These are phyloP conservation scores for Eulacestoma nigropectus DNA, from an alignment of 2,113 vertebrate genomes.

Conservation along the genomic window DNA sequence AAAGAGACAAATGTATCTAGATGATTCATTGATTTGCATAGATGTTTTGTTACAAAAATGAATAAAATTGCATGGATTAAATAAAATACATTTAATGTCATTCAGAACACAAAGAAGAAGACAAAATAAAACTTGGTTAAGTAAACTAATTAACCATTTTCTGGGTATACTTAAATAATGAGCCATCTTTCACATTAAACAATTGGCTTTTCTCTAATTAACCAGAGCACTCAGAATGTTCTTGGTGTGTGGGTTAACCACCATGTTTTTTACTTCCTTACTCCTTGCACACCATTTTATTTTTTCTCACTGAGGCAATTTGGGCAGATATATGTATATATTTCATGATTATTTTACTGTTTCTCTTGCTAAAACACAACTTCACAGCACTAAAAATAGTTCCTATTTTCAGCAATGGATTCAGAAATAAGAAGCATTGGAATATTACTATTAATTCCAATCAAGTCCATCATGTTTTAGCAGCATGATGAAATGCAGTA, in stretches of 20 bases:
- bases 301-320: background rate
- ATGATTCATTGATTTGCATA: constrained; percentile 49
- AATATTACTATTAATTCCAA: background rate
- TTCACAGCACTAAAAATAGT: background rate
- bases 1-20: constrained; percentile 56
- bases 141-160: constrained; percentile 72
- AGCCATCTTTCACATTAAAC: constrained; percentile 38
- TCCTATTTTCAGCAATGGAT: background rate
- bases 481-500: background rate
- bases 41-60: constrained; percentile 55
- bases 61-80: constrained; percentile 55
- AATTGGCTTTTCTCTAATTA: constrained; percentile 55
- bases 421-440: background rate
- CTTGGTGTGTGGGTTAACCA: constrained; percentile 32
- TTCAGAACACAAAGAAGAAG: constrained; percentile 50
- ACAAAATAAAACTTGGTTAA: constrained; percentile 64
- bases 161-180: constrained; percentile 53
- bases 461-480: background rate
- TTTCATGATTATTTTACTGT: background rate
- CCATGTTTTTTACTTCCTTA: background rate
- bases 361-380: background rate
- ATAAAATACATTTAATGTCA: constrained; percentile 61
- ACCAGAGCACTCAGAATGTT: background rate
- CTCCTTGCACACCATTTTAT: background rate
- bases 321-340: background rate